These are phyloP conservation scores for Dipodomys ordii DNA, from an alignment of 2,113 vertebrate genomes.

Conservation along the genomic window DNA sequence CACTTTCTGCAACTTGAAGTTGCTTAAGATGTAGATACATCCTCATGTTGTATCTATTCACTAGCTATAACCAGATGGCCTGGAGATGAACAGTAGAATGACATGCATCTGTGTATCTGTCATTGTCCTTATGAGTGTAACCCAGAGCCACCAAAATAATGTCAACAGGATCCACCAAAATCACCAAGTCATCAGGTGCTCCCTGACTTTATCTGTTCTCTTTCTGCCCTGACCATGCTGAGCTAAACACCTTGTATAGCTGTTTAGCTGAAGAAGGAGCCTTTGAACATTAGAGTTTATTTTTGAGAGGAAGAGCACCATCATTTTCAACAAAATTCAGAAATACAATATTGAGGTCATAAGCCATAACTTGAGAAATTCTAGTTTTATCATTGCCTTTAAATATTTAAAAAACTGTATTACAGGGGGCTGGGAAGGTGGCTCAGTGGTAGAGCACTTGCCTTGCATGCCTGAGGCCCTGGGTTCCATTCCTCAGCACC, in stretches of 20 bases:
- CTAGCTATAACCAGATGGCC: neutral
- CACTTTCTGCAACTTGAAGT: neutral
- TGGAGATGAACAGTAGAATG: neutral
- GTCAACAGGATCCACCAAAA: neutral
- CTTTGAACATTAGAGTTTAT: neutral
- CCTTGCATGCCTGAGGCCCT: too few relatives aligned
- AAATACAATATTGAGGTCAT: neutral
- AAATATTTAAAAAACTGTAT: neutral
- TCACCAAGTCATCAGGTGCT: neutral
- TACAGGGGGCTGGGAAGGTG: neutral
- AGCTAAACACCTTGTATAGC: neutral
- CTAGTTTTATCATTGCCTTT: neutral
- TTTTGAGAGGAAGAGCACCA: too few relatives aligned
- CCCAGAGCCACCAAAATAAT: neutral
- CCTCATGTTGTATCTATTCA: neutral
- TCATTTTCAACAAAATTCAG: neutral
- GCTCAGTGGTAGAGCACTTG: too few relatives aligned
- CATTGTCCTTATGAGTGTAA: neutral
- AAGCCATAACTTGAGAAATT: neutral
- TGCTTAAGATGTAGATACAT: neutral
- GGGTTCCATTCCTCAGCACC: too few relatives aligned
- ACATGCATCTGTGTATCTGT: too few relatives aligned
- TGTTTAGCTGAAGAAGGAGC: neutral
- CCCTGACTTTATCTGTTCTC: neutral
- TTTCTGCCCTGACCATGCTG: neutral